Conservation (phyloP, 2,113 vertebrate species). For the Brevimyrus niger region DNA sequence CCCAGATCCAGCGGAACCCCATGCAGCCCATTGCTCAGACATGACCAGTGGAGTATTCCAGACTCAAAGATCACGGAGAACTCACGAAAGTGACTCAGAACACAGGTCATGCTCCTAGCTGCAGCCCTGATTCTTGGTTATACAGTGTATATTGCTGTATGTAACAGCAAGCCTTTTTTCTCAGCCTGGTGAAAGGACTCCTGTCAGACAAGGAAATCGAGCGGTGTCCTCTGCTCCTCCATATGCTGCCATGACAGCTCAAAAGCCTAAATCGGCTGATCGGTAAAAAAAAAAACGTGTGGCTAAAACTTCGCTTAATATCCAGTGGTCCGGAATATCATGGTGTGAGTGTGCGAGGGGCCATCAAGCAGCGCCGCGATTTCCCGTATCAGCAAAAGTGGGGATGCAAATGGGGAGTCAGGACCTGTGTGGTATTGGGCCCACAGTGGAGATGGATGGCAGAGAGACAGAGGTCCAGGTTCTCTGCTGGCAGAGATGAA, state of each 20-base stretch:
- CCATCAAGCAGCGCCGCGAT: neutral
- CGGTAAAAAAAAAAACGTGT: neutral
- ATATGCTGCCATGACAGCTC: neutral
- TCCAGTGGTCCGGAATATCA: neutral
- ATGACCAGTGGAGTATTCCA: neutral
- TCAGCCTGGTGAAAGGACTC: neutral
- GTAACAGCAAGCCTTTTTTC: neutral
- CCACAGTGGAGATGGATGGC: conserved; percentile 41
- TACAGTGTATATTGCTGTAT: neutral
- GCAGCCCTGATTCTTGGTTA: neutral
- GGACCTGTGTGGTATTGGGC: conserved; percentile 36
- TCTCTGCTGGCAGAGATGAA: conserved; percentile 64
- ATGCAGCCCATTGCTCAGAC: neutral
- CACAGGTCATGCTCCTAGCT: neutral
- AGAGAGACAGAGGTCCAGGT: conserved; percentile 39
- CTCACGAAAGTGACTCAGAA: neutral
- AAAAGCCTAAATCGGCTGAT: neutral
- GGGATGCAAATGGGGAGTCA: conserved; percentile 32
- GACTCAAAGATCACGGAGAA: neutral
- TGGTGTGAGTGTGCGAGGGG: neutral
- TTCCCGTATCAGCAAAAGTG: conserved; percentile 29
- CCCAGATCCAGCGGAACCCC: neutral
- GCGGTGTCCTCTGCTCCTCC: neutral
- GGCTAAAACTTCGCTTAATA: neutral
- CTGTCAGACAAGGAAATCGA: neutral